phyloP scores from a whole-genome alignment of 2,113 vertebrate genomes.

The Lynx canadensis region DNA sequence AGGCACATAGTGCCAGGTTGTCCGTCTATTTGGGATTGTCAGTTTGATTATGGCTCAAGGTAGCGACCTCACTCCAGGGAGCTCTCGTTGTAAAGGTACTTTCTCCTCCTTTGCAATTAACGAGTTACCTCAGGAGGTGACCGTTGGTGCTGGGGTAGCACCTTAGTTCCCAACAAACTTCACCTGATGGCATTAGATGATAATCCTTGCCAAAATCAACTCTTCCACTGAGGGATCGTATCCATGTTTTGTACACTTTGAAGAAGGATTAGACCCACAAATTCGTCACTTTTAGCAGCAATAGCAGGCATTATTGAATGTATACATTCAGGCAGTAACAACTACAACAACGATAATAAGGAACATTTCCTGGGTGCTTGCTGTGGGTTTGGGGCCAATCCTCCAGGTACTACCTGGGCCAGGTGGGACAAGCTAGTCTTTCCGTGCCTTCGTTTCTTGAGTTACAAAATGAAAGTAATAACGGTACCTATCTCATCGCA shows the following conservation, averaged over 20 bases:
- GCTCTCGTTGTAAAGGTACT: background rate
- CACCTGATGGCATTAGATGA: background rate
- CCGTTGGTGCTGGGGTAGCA: background rate
- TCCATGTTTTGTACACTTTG: background rate
- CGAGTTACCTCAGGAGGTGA: background rate
- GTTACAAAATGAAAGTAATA: background rate
- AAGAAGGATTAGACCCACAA: background rate
- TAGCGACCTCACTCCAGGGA: background rate
- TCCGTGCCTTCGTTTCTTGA: constrained; percentile 28
- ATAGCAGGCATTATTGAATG: background rate
- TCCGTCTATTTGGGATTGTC: background rate
- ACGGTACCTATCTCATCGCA: background rate
- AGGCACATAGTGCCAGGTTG: background rate
- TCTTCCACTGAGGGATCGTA: background rate
- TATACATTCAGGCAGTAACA: background rate
- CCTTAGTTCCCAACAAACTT: background rate
- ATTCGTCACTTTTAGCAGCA: background rate
- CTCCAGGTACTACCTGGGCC: background rate
- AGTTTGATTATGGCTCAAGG: background rate
- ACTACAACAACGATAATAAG: background rate
- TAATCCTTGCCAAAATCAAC: background rate
- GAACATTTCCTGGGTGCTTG: background rate
- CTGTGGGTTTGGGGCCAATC: background rate
- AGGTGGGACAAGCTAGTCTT: background rate
- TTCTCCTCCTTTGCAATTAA: background rate